These are phyloP conservation scores for Gnathonemus longibarbis DNA, from an alignment of 2,113 vertebrate species.

Conservation along the genomic window DNA sequence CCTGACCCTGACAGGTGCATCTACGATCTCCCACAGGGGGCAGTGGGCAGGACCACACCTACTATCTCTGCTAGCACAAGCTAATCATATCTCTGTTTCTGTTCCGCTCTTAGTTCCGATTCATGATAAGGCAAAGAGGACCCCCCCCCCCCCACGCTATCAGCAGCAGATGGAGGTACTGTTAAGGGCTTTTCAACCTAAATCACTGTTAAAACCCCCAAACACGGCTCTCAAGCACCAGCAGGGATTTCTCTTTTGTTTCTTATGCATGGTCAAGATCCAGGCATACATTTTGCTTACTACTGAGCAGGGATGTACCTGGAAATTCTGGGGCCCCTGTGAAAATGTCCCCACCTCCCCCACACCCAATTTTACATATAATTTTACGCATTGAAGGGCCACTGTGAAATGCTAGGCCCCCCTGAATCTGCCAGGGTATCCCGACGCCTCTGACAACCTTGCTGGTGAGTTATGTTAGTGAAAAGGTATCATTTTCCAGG, in stretches of 20 bases:
- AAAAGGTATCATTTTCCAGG: background rate
- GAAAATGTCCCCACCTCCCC: background rate
- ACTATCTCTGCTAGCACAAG: background rate
- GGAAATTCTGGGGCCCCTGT: background rate
- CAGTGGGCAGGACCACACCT: background rate
- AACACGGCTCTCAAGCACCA: background rate
- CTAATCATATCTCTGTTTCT: conserved; percentile 2
- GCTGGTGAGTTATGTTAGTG: background rate
- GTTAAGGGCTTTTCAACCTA: background rate
- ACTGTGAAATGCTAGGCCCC: background rate
- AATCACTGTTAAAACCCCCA: background rate
- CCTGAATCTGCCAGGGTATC: background rate
- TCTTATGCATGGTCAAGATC: background rate
- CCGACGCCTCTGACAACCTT: background rate
- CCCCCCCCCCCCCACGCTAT: background rate
- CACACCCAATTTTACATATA: background rate
- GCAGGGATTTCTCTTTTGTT: background rate
- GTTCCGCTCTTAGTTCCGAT: background rate
- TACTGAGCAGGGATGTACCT: background rate
- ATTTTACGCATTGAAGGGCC: background rate
- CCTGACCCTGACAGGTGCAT: background rate
- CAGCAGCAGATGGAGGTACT: background rate
- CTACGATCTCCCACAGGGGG: background rate
- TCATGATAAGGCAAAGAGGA: background rate
- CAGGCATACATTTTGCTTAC: background rate